These are phyloP conservation scores for Eulacestoma nigropectus DNA, from an alignment of 2,113 vertebrate species.

Conservation along the genomic window DNA sequence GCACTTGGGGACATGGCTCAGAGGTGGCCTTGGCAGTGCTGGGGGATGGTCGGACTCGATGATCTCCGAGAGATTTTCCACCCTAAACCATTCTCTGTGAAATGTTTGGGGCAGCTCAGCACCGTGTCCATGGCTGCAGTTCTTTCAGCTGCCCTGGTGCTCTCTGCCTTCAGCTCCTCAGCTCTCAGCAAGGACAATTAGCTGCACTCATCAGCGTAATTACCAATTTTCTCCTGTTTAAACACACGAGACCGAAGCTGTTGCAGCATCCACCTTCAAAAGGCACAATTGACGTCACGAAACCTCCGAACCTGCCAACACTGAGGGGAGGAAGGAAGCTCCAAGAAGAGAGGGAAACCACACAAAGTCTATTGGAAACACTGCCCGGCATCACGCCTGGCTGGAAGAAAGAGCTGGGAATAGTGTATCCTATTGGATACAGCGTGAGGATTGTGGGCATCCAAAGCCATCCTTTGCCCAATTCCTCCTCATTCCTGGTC, in stretches of 20 bases:
- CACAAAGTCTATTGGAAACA: background rate
- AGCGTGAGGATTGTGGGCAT: background rate
- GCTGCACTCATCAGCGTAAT: background rate
- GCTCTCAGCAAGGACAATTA: background rate
- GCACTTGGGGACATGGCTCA: fast-evolving
- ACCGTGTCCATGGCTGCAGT: fast-evolving
- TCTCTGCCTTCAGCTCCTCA: background rate
- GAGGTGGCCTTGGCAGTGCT: background rate
- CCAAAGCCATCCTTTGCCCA: background rate
- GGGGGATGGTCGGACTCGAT: background rate
- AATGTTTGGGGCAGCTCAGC: background rate
- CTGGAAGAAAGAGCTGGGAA: background rate
- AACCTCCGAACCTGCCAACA: background rate
- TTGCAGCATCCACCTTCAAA: conserved; percentile 22
- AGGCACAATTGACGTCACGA: background rate
- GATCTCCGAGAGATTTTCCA: background rate
- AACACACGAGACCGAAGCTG: background rate
- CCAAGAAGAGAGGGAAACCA: conserved; percentile 39
- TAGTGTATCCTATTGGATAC: background rate
- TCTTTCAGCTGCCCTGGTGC: background rate
- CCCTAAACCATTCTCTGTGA: background rate
- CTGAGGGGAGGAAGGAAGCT: conserved; percentile 27
- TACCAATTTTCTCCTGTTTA: conserved; percentile 6
- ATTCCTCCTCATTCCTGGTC: background rate
- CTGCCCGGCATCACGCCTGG: background rate